Evolutionary conservation across 2,888 invertebrate genomes (phyloP).

Genomic region (Caenorhabditis sulstoni): DNA sequence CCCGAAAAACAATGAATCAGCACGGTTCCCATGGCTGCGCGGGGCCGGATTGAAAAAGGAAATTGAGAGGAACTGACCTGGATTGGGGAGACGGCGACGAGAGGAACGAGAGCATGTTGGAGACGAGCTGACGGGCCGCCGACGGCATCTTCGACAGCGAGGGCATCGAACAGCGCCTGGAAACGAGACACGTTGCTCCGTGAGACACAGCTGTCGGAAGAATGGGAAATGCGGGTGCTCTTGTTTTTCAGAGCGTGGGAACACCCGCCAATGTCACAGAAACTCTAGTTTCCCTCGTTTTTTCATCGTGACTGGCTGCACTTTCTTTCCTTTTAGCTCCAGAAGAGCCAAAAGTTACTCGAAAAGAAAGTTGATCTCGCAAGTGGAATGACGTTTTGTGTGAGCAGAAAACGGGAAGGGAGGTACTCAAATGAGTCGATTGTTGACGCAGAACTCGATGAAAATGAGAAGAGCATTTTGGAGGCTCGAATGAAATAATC

Average conservation of each 20-base stretch:
- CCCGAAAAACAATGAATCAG: slow-evolving; percentile 10
- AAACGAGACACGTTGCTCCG: too few relatives aligned
- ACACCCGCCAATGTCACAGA: too few relatives aligned
- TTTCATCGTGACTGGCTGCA: too few relatives aligned
- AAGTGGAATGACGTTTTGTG: not conserved
- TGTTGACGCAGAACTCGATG: slow-evolving; percentile 1
- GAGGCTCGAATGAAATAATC: too few relatives aligned
- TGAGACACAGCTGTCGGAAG: too few relatives aligned
- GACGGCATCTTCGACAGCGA: slow-evolving; percentile 71
- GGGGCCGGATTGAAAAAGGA: slow-evolving; percentile 3
- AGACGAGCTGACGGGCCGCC: slow-evolving; percentile 70
- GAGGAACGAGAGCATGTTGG: slow-evolving; percentile 69
- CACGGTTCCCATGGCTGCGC: not conserved
- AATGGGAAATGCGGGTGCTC: not conserved
- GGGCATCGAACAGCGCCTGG: slow-evolving; percentile 68
- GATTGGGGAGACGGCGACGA: slow-evolving; percentile 65
- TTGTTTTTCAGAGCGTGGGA: slow-evolving; percentile 8
- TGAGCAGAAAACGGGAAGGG: not conserved
- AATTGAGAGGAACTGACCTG: slow-evolving; percentile 54
- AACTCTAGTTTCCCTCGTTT: too few relatives aligned
- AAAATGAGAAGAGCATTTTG: not conserved
- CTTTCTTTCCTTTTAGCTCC: not conserved
- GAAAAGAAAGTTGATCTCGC: not conserved
- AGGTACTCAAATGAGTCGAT: slow-evolving; percentile 19
- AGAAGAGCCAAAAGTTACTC: slow-evolving; percentile 1